Conservation (phyloP, 2,797 vertebrate genomes). For the Pitangus sulphuratus region DNA sequence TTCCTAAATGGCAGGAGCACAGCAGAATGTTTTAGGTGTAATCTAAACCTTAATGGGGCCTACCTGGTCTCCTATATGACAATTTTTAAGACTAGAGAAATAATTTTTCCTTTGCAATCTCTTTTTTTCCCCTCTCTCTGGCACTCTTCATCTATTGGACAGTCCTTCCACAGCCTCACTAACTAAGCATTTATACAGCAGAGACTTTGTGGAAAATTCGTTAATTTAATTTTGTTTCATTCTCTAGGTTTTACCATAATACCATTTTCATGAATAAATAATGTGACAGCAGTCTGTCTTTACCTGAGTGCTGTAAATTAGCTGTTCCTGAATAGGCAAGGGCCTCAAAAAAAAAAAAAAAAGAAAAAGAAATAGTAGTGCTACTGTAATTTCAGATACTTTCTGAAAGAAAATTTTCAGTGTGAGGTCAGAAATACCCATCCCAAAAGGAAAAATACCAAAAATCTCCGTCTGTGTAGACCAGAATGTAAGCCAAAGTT, state of each 20-base stretch:
- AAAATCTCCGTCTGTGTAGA: background rate
- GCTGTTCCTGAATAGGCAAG: background rate
- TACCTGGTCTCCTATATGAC: background rate
- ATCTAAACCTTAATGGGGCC: background rate
- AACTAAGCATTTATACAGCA: background rate
- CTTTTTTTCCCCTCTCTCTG: background rate
- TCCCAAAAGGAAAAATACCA: background rate
- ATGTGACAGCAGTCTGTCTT: background rate
- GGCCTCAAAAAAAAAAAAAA: background rate
- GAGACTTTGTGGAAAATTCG: accelerated
- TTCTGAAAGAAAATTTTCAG: background rate
- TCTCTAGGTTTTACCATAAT: background rate
- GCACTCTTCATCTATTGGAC: background rate
- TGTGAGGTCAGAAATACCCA: background rate
- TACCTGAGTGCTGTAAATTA: background rate
- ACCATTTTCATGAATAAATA: background rate
- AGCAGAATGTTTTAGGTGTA: background rate
- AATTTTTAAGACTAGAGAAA: background rate
- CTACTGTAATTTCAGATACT: background rate
- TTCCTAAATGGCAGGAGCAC: background rate
- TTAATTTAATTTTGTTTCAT: background rate
- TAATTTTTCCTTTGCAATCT: background rate
- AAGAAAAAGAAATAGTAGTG: background rate
- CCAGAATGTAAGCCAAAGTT: background rate
- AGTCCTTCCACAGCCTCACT: background rate